Evolutionary conservation across 2,113 vertebrate species (phyloP).

Genomic region (Lanius ludovicianus): DNA sequence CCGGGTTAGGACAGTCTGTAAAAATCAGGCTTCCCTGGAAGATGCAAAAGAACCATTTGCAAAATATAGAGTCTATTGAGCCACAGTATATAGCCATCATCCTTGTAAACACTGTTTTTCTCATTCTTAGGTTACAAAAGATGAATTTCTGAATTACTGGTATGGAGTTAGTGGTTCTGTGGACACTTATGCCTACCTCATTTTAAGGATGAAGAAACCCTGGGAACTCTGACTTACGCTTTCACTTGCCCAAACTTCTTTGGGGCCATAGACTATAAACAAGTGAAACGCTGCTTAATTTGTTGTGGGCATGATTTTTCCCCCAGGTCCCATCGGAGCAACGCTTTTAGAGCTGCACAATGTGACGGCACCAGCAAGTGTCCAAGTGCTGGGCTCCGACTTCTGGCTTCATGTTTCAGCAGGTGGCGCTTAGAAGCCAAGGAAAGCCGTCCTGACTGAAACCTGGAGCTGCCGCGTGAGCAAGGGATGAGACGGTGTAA

Average conservation of each 20-base stretch:
- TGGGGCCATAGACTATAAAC: background rate
- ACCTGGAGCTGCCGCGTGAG: background rate
- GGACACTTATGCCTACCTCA: conserved; percentile 55
- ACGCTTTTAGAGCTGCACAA: rapidly evolving
- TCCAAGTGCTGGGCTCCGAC: background rate
- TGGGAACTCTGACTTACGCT: conserved; percentile 58
- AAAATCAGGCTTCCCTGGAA: background rate
- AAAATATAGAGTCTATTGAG: background rate
- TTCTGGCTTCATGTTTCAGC: background rate
- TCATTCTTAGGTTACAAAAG: conserved; percentile 60
- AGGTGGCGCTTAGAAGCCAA: background rate
- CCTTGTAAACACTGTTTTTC: background rate
- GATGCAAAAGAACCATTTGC: background rate
- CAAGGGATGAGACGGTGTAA: rapidly evolving
- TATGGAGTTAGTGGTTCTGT: conserved; percentile 63
- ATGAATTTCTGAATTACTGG: conserved; percentile 66
- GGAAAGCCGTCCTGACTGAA: background rate
- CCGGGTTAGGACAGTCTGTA: background rate
- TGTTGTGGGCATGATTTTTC: background rate
- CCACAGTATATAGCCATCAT: background rate
- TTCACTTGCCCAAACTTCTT: background rate
- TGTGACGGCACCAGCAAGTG: background rate
- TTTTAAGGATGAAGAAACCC: conserved; percentile 67
- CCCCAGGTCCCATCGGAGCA: background rate
- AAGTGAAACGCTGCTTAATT: background rate